These are phyloP conservation scores for Seira sanloemensis DNA, from an alignment of 2,888 invertebrate genomes.

Conservation along the genomic window DNA sequence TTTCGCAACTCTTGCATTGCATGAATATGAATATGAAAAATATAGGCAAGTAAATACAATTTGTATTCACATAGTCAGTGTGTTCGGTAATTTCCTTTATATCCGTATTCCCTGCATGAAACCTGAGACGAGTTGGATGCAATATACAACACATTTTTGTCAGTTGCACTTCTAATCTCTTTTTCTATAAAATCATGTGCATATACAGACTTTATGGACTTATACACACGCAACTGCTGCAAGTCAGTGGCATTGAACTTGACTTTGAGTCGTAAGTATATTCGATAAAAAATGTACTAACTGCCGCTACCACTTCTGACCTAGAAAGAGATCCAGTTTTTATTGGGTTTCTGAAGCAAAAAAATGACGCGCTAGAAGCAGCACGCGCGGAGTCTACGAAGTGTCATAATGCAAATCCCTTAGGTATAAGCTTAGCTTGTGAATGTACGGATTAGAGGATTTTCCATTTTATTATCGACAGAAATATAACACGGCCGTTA, in stretches of 20 bases:
- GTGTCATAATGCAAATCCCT: not conserved
- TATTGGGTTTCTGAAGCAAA: not conserved
- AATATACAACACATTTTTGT: not conserved
- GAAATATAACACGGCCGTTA: too few relatives aligned
- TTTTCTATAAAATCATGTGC: not conserved
- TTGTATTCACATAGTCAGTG: too few relatives aligned
- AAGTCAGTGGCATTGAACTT: conserved; percentile 47
- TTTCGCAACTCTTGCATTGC: not conserved
- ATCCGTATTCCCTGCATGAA: not conserved
- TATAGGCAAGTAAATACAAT: too few relatives aligned
- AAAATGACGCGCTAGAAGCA: too few relatives aligned
- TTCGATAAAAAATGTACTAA: not conserved
- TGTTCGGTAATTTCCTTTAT: not conserved
- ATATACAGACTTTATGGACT: not conserved
- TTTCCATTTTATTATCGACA: too few relatives aligned
- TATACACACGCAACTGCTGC: not conserved
- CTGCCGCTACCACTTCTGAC: conserved; percentile 24
- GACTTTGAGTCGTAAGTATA: not conserved
- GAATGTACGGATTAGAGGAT: too few relatives aligned
- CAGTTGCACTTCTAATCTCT: not conserved
- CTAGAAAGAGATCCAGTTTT: conserved; percentile 38
- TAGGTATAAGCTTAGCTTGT: not conserved
- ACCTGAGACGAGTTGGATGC: not conserved
- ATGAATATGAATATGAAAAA: not conserved
- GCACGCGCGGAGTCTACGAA: not conserved